Evolutionary conservation across 2,113 vertebrate genomes (phyloP), one percentile per base, ranked within the genome.

Genomic region (Gorsachius goisagi): DNA sequence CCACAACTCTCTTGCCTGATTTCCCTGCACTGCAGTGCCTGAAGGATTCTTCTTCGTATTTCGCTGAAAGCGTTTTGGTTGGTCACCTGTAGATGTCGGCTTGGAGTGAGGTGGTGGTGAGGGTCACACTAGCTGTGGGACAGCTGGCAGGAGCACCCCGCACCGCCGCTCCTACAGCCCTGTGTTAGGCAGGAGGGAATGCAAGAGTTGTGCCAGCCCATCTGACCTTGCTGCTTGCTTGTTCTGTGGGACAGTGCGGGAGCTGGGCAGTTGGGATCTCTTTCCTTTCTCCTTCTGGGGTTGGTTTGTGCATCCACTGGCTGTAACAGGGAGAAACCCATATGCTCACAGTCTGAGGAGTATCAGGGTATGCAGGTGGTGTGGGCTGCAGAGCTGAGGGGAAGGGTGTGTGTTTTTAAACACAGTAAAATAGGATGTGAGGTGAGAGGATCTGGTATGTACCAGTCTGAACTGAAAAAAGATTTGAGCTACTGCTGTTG

Each of bases 181-280:
- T 0, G 0, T 0, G 1, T n/a, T 82, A 28, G 75, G 41, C 37
- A 45, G 56, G 26, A 64, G 12, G 22, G 73, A 73, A 12, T 9
- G 15, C 0, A 1, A 17, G 30, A 32, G 35, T 69, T 6, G 2
- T 1, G 1, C 55, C 52, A 73, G 47, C 27, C n/a, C 3, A 0
- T 50, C 55, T 73, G 59, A 26, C 45, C 53, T 62, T 47, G 37
- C 45, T 53, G 13, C n/a, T 76, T 75, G 32, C 53, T 68, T 74
- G 28, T 33, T 89, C 35, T 56, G 39, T 49, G 30, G 33, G 10
- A 30, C 15, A 14, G 14, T 7, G 4, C 39, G 33, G 44, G 35
- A 76, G 21, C 35, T 81, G 33, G 35, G 59, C 21, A 13, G 12
- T 11, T 47, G 37, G 30, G 12, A 7, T 72, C 1, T 12, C 47